Evolutionary conservation across 92 coral and sea anemone genomes (phyloP).

Genomic region (Chrysogorgia sp.): DNA sequence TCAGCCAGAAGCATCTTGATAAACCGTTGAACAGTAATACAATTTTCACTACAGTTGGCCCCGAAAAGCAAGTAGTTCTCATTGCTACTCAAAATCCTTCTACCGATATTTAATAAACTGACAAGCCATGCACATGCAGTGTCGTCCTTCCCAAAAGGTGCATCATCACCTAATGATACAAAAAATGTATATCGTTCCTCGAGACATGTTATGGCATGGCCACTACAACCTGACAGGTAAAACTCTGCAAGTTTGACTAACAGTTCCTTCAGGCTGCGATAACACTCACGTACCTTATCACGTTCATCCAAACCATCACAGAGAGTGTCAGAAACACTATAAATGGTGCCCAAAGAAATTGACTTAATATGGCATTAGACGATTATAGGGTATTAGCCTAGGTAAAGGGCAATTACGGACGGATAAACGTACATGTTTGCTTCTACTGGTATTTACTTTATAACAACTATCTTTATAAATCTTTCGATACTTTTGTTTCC

Average conservation of each 20-base stretch:
- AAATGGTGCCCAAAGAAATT: slow-evolving; percentile 23
- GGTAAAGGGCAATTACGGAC: slow-evolving; percentile 20
- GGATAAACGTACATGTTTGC: background rate
- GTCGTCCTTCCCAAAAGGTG: slow-evolving; percentile 53
- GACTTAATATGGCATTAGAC: slow-evolving; percentile 23
- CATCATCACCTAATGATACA: slow-evolving; percentile 30
- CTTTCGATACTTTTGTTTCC: slow-evolving; percentile 27
- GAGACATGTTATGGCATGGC: no score
- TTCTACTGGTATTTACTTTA: background rate
- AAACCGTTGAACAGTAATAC: slow-evolving; percentile 46
- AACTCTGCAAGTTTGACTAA: slow-evolving; percentile 37
- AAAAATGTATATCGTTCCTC: slow-evolving; percentile 39
- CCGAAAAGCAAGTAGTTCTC: slow-evolving; percentile 33
- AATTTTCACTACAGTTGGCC: slow-evolving; percentile 26
- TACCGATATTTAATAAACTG: slow-evolving; percentile 37
- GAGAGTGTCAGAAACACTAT: slow-evolving; percentile 2
- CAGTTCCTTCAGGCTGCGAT: slow-evolving; percentile 32
- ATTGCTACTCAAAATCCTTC: slow-evolving; percentile 38
- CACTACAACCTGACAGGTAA: slow-evolving; percentile 36
- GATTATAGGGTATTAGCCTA: slow-evolving; percentile 20
- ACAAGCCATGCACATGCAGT: slow-evolving; percentile 42
- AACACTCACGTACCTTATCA: slow-evolving; percentile 45
- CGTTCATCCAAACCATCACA: slow-evolving; percentile 32
- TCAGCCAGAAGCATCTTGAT: slow-evolving; percentile 37
- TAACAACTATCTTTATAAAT: slow-evolving; percentile 7